Evolutionary conservation across 1,140 invertebrate species (phyloP), one percentile per base, ranked within the genome.

Genomic region (Coenobita brevimanus): DNA sequence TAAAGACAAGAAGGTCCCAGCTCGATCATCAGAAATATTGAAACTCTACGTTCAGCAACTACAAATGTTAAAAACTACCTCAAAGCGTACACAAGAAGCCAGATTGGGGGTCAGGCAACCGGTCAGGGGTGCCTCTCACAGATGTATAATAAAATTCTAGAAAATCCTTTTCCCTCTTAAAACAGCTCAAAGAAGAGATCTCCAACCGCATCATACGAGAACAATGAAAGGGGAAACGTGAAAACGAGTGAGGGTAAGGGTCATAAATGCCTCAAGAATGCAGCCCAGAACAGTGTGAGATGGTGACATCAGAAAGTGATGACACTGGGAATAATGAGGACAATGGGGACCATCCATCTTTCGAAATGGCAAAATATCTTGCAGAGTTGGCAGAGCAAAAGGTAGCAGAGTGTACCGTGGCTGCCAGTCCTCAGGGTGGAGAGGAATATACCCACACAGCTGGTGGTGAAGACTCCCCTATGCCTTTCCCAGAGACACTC

Each of bases 291-390:
- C n/a, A n/a, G n/a, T n/a, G n/a, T 3, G 41, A 30, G 2, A 54
- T 71, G 67, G 81, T 43, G 1, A 38, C 43, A 2, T 64, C 50
- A 2, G 69, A 46, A 4, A 73, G 69, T 50, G 24, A 54, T 57
- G 69, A 57, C 17, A 71, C 6, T 1, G 38, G 41, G n/a, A 33
- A 43, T 0, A 46, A 82, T 0, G 64, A 50, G 38, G 27, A 15
- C 38, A 41, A 83, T 8, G 82, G 69, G 24, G 82, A 83, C 21
- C 82, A 67, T 24, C 82, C 82, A 17, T 69, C 82, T 2, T 83
- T 83, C 30, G 82, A 83, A 24, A 83, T 83, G 82, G 69, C 82
- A 8, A 83, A 83, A 41, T 83, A 83, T 38, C 43, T 83, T 33
- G 82, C 67, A 24, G 43, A 83, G 82, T 54, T 83, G 67, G 73